Conservation (phyloP, 1,140 invertebrate genomes). For the Macrocentrus cingulum region DNA sequence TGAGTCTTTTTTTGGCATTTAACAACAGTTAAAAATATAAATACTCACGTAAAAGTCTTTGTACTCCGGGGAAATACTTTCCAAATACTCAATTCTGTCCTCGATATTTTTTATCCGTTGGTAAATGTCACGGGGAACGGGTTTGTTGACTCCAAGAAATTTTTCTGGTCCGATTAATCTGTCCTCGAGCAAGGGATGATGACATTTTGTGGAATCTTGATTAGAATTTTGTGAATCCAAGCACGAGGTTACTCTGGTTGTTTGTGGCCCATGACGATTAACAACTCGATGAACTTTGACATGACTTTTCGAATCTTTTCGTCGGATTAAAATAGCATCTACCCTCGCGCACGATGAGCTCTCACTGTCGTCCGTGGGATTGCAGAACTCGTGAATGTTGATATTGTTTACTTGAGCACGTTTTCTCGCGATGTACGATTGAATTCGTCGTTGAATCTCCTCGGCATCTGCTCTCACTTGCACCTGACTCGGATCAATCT, state of each 20-base stretch:
- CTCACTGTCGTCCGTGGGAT: slow-evolving; percentile 45
- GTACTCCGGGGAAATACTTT: slow-evolving; percentile 73
- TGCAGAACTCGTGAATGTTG: slow-evolving; percentile 70
- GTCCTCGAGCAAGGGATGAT: slow-evolving; percentile 59
- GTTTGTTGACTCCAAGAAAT: slow-evolving; percentile 59
- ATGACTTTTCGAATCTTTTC: slow-evolving; percentile 70
- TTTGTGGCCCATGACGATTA: slow-evolving; percentile 66
- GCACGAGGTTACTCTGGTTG: slow-evolving; percentile 38
- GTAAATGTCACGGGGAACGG: slow-evolving; percentile 63
- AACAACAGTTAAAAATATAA: slow-evolving; percentile 15
- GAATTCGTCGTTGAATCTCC: slow-evolving; percentile 64
- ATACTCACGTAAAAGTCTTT: slow-evolving; percentile 65
- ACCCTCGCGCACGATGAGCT: slow-evolving; percentile 68
- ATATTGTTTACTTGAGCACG: slow-evolving; percentile 65
- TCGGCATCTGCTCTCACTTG: slow-evolving; percentile 65
- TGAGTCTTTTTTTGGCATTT: too few species aligned
- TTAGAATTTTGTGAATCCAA: slow-evolving; percentile 39
- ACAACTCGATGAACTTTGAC: slow-evolving; percentile 66
- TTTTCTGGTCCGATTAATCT: slow-evolving; percentile 62
- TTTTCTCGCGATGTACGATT: slow-evolving; percentile 67
- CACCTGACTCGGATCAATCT: slow-evolving; percentile 56
- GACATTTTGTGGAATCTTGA: slow-evolving; percentile 24
- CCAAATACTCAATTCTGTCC: slow-evolving; percentile 66
- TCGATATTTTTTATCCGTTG: slow-evolving; percentile 68
- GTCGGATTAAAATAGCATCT: slow-evolving; percentile 65